These are phyloP conservation scores for Gadus macrocephalus DNA, from an alignment of 2,113 vertebrate genomes.

Conservation along the genomic window DNA sequence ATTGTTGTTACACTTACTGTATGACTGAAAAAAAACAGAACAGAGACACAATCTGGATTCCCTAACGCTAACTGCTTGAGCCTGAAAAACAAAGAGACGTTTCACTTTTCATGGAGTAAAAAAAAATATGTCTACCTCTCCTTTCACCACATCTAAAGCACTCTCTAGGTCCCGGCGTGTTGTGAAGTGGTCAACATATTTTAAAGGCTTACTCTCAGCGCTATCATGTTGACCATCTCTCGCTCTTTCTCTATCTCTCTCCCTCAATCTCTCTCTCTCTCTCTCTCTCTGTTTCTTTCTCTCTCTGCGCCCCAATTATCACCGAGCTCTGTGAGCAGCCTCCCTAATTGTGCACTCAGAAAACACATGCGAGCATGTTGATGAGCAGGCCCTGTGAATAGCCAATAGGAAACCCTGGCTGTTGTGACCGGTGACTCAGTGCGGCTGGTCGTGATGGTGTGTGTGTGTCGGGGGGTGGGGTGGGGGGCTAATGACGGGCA, in stretches of 20 bases:
- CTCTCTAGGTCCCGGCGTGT: slow-evolving; percentile 41
- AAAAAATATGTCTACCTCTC: slow-evolving; percentile 75
- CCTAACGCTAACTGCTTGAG: slow-evolving; percentile 54
- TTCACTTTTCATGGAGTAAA: slow-evolving; percentile 56
- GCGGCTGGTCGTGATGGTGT: slow-evolving; percentile 40
- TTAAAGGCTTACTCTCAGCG: slow-evolving; percentile 41
- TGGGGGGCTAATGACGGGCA: slow-evolving; percentile 50
- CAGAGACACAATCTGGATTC: slow-evolving; percentile 48
- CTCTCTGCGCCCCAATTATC: slow-evolving; percentile 45
- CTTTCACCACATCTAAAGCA: slow-evolving; percentile 57
- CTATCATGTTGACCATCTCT: slow-evolving; percentile 52
- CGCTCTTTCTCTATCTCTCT: slow-evolving; percentile 27
- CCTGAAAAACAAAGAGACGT: slow-evolving; percentile 57
- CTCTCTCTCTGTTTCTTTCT: too few species aligned
- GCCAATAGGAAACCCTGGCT: slow-evolving; percentile 32
- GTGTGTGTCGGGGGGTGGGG: slow-evolving; percentile 38
- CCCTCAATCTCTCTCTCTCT: too few species aligned
- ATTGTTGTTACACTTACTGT: slow-evolving; percentile 56
- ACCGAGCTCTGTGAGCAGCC: slow-evolving; percentile 60
- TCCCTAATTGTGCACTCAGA: slow-evolving; percentile 53
- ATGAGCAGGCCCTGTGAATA: slow-evolving; percentile 36
- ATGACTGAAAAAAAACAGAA: slow-evolving; percentile 32
- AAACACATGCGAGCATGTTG: slow-evolving; percentile 54
- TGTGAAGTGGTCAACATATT: slow-evolving; percentile 48
- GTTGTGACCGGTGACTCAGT: slow-evolving; percentile 4